Conservation (phyloP, 1,140 invertebrate genomes). For the Pachypsylla venusta region DNA sequence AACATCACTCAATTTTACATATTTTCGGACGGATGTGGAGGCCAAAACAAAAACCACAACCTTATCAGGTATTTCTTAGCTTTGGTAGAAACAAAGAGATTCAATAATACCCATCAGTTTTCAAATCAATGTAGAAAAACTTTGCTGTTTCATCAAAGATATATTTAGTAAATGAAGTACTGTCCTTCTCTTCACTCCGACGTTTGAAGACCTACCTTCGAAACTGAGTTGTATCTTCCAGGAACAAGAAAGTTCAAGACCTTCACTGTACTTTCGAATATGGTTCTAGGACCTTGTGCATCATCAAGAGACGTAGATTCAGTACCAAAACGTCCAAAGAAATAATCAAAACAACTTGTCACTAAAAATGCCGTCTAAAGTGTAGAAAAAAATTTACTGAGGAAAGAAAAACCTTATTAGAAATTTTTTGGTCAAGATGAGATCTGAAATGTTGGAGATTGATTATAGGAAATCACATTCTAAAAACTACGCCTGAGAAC, state of each 20-base stretch:
- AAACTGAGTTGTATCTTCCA: too few species aligned
- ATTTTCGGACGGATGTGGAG: too few species aligned
- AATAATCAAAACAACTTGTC: background rate
- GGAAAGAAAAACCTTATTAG: background rate
- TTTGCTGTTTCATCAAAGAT: too few species aligned
- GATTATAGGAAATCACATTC: background rate
- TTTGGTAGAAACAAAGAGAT: too few species aligned
- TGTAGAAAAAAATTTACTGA: background rate
- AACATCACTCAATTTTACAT: too few species aligned
- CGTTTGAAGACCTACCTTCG: too few species aligned
- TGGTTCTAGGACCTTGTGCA: background rate
- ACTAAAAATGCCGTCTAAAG: background rate
- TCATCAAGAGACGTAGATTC: background rate
- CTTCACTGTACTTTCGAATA: background rate
- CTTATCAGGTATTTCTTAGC: too few species aligned
- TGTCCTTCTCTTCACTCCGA: too few species aligned
- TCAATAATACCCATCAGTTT: too few species aligned
- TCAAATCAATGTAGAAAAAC: too few species aligned
- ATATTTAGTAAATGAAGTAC: too few species aligned
- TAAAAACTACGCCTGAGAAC: background rate
- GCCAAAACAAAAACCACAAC: too few species aligned
- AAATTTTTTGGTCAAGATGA: background rate
- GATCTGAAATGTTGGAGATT: background rate
- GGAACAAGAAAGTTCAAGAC: background rate
- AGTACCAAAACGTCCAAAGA: background rate